phyloP scores from a whole-genome alignment of 1,140 invertebrate species.

The Atta texana region DNA sequence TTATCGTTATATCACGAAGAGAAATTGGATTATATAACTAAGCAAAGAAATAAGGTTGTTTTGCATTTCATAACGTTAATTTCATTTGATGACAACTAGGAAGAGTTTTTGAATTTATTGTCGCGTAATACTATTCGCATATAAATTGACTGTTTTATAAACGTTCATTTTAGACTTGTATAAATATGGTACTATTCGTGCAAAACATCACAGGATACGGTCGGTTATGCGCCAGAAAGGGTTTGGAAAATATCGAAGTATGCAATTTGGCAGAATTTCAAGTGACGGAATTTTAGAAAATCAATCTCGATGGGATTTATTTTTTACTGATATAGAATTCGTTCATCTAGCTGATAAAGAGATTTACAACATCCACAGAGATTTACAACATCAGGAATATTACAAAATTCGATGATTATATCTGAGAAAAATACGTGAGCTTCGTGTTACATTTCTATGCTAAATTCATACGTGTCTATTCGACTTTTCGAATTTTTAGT shows the following conservation, averaged over 20 bases:
- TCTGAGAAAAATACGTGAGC: not conserved
- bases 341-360: conserved; percentile 55
- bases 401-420: not conserved
- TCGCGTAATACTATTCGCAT: conserved; percentile 3
- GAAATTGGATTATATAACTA: conserved; percentile 6
- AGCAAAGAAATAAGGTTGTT: not conserved
- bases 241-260: conserved; percentile 56
- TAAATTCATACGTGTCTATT: not conserved
- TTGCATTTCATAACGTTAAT: not conserved
- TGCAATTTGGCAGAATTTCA: conserved; percentile 72
- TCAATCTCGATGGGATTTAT: conserved; percentile 68
- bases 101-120: conserved; percentile 2
- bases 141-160: conserved; percentile 42
- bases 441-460: not conserved
- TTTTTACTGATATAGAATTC: conserved; percentile 38
- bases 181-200: conserved; percentile 5
- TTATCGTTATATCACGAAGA: conserved; percentile 11
- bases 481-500: not conserved
- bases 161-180: conserved; percentile 27
- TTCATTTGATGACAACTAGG: conserved; percentile 3
- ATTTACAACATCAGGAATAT: not conserved
- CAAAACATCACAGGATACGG: conserved; percentile 3
- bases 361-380: conserved; percentile 17
- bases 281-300: conserved; percentile 70
- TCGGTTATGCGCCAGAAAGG: not conserved